phyloP scores from a whole-genome alignment of 2,113 vertebrate species.

The Castor canadensis region DNA sequence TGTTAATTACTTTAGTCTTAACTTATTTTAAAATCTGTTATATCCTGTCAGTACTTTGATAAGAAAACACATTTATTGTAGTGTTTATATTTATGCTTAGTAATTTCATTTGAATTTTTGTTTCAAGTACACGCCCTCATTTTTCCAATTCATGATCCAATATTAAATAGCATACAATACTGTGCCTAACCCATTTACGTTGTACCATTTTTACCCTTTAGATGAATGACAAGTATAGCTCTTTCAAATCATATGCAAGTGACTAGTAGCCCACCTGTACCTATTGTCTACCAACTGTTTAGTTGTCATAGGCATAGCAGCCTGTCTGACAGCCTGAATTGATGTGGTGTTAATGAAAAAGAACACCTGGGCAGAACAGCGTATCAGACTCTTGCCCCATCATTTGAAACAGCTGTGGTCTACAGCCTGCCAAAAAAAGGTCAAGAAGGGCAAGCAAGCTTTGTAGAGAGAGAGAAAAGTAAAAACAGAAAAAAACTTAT shows the following conservation, averaged over 20 bases:
- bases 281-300: conserved; percentile 54
- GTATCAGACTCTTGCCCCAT: not conserved
- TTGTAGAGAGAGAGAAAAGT: conserved; percentile 36
- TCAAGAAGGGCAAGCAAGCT: conserved; percentile 22
- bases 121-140: not conserved
- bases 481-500: conserved; percentile 29
- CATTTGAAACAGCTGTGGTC: conserved; percentile 61
- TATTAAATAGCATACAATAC: conserved; percentile 14
- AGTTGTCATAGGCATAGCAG: not conserved
- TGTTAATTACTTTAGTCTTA: conserved; percentile 1
- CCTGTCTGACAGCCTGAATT: not conserved
- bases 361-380: conserved; percentile 30
- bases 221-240: not conserved
- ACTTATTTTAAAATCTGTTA: not conserved
- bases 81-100: not conserved
- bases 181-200: not conserved
- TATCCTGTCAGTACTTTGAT: not conserved
- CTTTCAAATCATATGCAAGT: conserved; percentile 28
- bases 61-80: not conserved
- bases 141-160: not conserved
- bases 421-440: conserved; percentile 49
- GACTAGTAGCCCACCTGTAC: conserved; percentile 45
- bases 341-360: conserved; percentile 51
- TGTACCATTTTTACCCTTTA: not conserved
- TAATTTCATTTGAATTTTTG: conserved; percentile 15